These are phyloP conservation scores for Dasyurus viverrinus DNA, from an alignment of 2,113 vertebrate genomes.

Conservation along the genomic window DNA sequence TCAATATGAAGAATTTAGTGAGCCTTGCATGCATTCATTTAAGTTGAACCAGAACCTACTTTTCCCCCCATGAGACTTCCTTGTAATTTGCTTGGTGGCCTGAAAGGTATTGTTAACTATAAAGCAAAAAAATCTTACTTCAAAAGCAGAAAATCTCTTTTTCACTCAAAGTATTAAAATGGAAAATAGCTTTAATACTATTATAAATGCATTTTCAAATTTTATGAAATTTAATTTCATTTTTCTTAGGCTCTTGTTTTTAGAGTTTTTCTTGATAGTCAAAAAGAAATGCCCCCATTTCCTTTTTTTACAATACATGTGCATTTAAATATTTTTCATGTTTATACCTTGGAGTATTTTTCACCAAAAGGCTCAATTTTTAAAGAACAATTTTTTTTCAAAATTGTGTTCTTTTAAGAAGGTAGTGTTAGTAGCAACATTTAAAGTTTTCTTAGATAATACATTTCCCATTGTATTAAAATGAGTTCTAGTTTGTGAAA, in stretches of 20 bases:
- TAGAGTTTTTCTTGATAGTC: conserved; percentile 1
- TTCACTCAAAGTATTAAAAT: conserved; percentile 25
- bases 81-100: conserved; percentile 15
- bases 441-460: not conserved
- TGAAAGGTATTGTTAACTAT: not conserved
- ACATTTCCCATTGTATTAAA: not conserved
- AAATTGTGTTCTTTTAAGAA: not conserved
- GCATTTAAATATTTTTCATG: not conserved
- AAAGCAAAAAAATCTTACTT: conserved; percentile 9
- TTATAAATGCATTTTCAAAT: conserved; percentile 8
- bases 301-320: not conserved
- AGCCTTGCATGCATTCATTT: not conserved
- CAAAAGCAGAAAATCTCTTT: not conserved
- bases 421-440: not conserved
- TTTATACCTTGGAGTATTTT: not conserved
- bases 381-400: not conserved
- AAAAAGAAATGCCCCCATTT: not conserved
- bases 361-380: not conserved
- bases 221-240: conserved; percentile 13
- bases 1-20: not conserved
- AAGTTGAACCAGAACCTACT: conserved; percentile 1
- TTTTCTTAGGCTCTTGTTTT: not conserved
- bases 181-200: conserved; percentile 13
- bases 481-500: not conserved
- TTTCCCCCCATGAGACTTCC: conserved; percentile 28